Base-by-base conservation (phyloP, 2,888 invertebrate genomes). In the Mamestra brassicae region DNA sequence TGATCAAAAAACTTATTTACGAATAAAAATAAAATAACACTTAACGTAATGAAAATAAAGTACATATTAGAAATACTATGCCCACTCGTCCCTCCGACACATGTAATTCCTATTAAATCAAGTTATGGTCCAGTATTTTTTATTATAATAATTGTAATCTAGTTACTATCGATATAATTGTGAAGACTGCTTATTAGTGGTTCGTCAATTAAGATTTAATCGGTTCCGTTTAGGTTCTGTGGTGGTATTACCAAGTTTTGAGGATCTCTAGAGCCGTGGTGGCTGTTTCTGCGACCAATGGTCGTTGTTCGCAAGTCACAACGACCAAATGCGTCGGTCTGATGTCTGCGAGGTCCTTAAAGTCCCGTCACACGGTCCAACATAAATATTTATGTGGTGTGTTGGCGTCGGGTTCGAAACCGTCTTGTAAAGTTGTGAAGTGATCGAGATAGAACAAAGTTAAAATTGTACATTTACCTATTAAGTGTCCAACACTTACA, bases 61-160 rank as follows among this genome's bases (percentile, higher is more conserved):
- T 89, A 80, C 84, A 89, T 83, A 85, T 83, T 89, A 76, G 76
- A 78, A 79, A 85, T 81, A 79, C 52, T 65, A 70, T 83, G 86
- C 77, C 83, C 83, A 81, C 86, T 88, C 84, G 85, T 84, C 84
- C 74, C 66, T 75, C 78, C 79, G 83, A 80, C 83, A 70, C 88
- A 84, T 89, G 91, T 94, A 93, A 94, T 95, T 95, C 95, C 95
- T 95, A 95, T 93, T 93, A 94, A 94, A 94, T 92, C 92, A 94
- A 93, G 92, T 93, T 94, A 95, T 94, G 95, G 95, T 96, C 95
- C 95, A 95, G 95, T 96, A 95, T 95, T 95, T 94, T 86, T 94
- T 94, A 94, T 94, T 92, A 88, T 92, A 90, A 89, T 85, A 81
- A 87, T 88, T 82, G 76, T 87, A 87, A 85, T 91, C 84, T 94